phyloP scores from a whole-genome alignment of 1,140 invertebrate genomes.

The Cydia amplana region DNA sequence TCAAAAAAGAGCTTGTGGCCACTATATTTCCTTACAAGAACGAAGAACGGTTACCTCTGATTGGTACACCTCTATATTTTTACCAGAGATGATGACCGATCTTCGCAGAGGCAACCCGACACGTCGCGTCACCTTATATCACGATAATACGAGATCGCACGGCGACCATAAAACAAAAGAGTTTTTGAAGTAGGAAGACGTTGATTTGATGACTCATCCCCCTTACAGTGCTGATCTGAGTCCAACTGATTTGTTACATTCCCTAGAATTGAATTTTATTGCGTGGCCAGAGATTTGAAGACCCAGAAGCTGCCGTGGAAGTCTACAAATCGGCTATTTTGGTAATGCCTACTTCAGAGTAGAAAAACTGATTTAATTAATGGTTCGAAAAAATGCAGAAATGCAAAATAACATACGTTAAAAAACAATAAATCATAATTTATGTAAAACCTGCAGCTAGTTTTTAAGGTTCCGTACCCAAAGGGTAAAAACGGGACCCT shows the following conservation, averaged over 20 bases:
- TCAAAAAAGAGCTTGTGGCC: constrained; percentile 39
- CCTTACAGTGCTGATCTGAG: constrained; percentile 61
- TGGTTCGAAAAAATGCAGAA: constrained; percentile 26
- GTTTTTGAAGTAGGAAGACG: constrained; percentile 36
- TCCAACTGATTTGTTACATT: constrained; percentile 66
- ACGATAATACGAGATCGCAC: constrained; percentile 50
- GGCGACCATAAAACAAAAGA: constrained; percentile 39
- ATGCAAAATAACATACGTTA: not conserved
- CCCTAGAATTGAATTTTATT: constrained; percentile 47
- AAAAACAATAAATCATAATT: constrained; percentile 2
- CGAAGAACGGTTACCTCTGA: constrained; percentile 46
- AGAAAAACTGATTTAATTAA: constrained; percentile 1
- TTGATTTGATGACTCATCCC: constrained; percentile 49
- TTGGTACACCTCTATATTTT: constrained; percentile 53
- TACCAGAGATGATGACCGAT: constrained; percentile 42
- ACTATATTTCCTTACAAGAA: constrained; percentile 44
- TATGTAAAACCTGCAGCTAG: not conserved
- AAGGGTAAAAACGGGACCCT: too few relatives aligned
- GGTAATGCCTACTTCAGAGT: not conserved
- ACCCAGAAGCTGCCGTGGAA: not conserved
- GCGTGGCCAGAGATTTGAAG: not conserved
- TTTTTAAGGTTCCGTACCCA: too few relatives aligned
- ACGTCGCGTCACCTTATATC: constrained; percentile 48
- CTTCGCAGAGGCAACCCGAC: constrained; percentile 39
- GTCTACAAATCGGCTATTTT: constrained; percentile 3